phyloP scores from a whole-genome alignment of 2,888 invertebrate species.

The Pterostichus madidus region DNA sequence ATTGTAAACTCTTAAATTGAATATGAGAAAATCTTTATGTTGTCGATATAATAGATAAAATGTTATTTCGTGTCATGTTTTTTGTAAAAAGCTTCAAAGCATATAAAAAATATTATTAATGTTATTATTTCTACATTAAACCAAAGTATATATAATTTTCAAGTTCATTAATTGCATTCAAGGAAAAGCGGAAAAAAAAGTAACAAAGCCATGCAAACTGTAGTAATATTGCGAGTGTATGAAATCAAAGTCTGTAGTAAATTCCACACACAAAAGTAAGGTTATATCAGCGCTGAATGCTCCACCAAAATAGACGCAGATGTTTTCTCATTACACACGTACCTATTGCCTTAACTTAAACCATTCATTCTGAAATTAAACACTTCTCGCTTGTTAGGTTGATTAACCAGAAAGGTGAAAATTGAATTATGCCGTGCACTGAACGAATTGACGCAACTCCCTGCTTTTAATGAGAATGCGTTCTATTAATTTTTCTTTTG shows the following conservation, averaged over 20 bases:
- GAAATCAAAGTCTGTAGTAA: neutral
- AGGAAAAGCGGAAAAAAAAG: neutral
- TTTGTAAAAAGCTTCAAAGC: too few species aligned
- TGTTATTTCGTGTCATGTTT: too few species aligned
- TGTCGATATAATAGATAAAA: too few species aligned
- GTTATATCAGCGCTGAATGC: neutral
- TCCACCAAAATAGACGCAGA: neutral
- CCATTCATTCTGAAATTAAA: slow-evolving; percentile 23
- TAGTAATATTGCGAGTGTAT: neutral
- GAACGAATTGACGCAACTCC: slow-evolving; percentile 30
- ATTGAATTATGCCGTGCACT: slow-evolving; percentile 37
- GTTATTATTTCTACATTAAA: too few species aligned
- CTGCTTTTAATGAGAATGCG: slow-evolving; percentile 29
- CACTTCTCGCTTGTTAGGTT: slow-evolving; percentile 13
- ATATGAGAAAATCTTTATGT: too few species aligned
- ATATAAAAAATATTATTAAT: too few species aligned
- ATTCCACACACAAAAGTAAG: neutral
- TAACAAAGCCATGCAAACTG: neutral
- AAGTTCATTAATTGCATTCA: too few species aligned
- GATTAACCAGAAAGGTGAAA: slow-evolving; percentile 55
- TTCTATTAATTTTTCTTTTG: slow-evolving; percentile 4
- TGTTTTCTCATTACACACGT: slow-evolving; percentile 49
- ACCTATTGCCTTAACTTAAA: slow-evolving; percentile 41
- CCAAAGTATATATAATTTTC: too few species aligned
- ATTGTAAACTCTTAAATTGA: too few species aligned